These are phyloP conservation scores for Zonotrichia albicollis DNA, from an alignment of 2,797 vertebrate species.

Conservation along the genomic window DNA sequence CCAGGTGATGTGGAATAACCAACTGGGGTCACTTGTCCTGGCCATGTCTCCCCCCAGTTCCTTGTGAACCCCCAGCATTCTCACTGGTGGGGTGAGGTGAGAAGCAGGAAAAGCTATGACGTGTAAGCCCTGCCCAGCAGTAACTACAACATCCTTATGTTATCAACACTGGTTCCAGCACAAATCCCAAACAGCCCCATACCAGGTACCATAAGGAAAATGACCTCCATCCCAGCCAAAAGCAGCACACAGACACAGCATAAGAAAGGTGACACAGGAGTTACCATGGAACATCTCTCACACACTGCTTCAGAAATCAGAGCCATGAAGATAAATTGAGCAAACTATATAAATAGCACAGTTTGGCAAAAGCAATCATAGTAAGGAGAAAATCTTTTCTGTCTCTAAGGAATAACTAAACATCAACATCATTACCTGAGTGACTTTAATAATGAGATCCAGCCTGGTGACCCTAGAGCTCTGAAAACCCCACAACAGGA, in stretches of 20 bases:
- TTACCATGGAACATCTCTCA: neutral
- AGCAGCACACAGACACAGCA: neutral
- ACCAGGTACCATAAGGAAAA: neutral
- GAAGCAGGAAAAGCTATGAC: neutral
- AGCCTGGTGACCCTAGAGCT: neutral
- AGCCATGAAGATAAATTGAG: neutral
- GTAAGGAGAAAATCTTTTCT: neutral
- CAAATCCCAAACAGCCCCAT: neutral
- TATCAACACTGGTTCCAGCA: neutral
- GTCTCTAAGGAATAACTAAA: neutral
- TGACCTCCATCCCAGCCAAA: neutral
- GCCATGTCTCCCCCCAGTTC: fast-evolving
- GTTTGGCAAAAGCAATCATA: neutral
- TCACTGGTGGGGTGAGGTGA: neutral
- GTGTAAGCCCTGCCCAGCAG: neutral
- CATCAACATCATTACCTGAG: neutral
- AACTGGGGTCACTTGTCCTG: neutral
- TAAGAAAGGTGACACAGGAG: neutral
- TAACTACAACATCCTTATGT: too few relatives aligned
- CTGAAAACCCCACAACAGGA: neutral
- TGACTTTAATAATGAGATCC: neutral
- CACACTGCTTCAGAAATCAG: neutral
- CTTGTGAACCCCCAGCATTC: neutral
- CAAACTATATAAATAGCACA: neutral
- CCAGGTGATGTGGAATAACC: neutral